phyloP scores from a whole-genome alignment of 2,888 invertebrate genomes.

The Smittia sp. region DNA sequence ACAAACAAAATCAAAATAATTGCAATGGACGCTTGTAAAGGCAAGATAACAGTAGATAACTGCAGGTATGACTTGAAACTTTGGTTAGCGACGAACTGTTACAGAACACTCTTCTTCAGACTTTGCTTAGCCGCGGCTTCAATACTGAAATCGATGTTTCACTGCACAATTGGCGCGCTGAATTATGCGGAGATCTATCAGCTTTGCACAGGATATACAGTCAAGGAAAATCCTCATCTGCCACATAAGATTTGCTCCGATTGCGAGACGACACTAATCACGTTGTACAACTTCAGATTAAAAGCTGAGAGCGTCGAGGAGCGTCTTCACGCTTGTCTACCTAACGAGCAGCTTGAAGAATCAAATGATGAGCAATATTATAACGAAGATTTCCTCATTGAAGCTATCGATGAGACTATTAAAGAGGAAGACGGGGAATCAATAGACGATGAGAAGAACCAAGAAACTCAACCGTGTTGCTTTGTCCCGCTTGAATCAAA shows the following conservation, averaged over 20 bases:
- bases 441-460: not conserved
- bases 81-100: not conserved
- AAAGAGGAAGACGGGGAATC: not conserved
- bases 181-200: constrained; percentile 15
- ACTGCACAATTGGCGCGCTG: not conserved
- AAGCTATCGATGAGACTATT: not conserved
- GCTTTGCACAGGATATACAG: not conserved
- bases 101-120: not conserved
- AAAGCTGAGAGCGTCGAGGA: not conserved
- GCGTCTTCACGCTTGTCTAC: not conserved
- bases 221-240: not conserved
- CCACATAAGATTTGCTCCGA: not conserved
- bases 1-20: not conserved
- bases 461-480: not conserved
- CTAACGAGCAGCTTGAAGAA: not conserved
- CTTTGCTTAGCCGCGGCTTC: not conserved
- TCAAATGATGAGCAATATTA: not conserved
- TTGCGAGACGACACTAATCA: not conserved
- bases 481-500: not conserved
- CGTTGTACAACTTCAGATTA: not conserved
- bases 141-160: constrained; percentile 28
- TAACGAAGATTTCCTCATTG: not conserved
- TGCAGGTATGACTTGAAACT: constrained; percentile 1
- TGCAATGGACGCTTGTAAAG: not conserved
- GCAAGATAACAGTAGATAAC: not conserved